Base-by-base conservation (phyloP, 2,797 vertebrate genomes). In the Rhabdophis nuchalis region DNA sequence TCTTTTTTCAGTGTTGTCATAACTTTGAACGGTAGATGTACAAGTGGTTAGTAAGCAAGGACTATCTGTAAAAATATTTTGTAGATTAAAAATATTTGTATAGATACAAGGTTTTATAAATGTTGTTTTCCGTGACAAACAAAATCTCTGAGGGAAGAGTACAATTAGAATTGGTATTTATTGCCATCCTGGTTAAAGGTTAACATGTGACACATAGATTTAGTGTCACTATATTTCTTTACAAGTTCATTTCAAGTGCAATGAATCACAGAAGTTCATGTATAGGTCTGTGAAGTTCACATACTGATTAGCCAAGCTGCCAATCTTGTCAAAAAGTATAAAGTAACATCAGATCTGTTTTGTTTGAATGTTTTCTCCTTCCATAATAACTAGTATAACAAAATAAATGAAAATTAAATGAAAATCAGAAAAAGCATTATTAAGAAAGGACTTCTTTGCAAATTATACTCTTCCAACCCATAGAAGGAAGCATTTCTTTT, bases 131-230 rank as follows among this genome's bases (percentile, higher is more conserved):
- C 57, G 50, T 87, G 54, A 9, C 7, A 36, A 53, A 52, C n/a
- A 92, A 87, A 6, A 7, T 36, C 54, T 87, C 57, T 89, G 25
- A 91, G 89, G 0, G 41, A 7, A 16, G 89, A 92, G 92, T 25
- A 29, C n/a, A 85, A 90, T n/a, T 91, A 16, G 32, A 20, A 60
- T 9, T 90, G 46, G 18, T 27, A 29, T 93, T 93, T 93, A 93
- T 68, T 64, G 32, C 58, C 41, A 23, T 87, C 56, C 36, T 82
- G 18, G 6, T 93, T 85, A 89, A 95, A 94, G 57, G 29, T 32
- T 68, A 32, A 46, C 5, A 11, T 29, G 25, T 64, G 89, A 29
- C 90, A 58, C 0, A 1, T 86, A 54, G 13, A 91, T 54, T 60
- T 23, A 89, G 32, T 90, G 53, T 25, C 13, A 3, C 88, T 89